Percentiles rank a stretch among this genome's conserved stretches.
Evolutionary conservation across 2,113 vertebrate species (phyloP).

Genomic region (Pycnonotus jocosus): DNA sequence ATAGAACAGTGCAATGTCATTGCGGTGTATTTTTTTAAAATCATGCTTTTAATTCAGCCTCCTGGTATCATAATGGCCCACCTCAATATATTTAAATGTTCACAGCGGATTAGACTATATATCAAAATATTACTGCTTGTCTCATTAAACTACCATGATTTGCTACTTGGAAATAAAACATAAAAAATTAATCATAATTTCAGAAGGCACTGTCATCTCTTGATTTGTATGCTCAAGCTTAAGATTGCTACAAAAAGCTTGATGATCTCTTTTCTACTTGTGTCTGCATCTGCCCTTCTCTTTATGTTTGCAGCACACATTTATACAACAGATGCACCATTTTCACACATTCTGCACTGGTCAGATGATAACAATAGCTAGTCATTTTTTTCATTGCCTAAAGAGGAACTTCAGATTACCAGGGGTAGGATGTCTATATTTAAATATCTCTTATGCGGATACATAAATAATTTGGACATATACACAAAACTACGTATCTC

Average conservation of each 20-base stretch:
- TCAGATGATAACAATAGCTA: background rate
- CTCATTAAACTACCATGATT: background rate
- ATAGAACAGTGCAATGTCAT: background rate
- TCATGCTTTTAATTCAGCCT: background rate
- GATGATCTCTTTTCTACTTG: background rate
- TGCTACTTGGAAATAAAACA: background rate
- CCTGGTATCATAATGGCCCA: background rate
- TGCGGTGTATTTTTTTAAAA: background rate
- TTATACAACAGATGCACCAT: rapidly evolving
- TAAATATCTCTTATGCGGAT: background rate
- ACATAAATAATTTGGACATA: background rate
- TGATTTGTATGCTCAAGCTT: background rate
- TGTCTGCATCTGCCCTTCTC: background rate
- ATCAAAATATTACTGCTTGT: background rate
- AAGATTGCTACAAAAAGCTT: background rate
- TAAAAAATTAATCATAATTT: slow-evolving; percentile 7
- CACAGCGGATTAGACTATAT: background rate
- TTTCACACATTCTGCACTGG: background rate
- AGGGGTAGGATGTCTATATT: background rate
- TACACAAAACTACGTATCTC: background rate
- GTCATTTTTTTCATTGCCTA: background rate
- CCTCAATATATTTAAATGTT: background rate
- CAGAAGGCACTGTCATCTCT: background rate
- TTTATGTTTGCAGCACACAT: background rate
- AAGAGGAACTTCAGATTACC: background rate